Conservation (phyloP, 2,113 vertebrate species). For the Cyprinus carpio region DNA sequence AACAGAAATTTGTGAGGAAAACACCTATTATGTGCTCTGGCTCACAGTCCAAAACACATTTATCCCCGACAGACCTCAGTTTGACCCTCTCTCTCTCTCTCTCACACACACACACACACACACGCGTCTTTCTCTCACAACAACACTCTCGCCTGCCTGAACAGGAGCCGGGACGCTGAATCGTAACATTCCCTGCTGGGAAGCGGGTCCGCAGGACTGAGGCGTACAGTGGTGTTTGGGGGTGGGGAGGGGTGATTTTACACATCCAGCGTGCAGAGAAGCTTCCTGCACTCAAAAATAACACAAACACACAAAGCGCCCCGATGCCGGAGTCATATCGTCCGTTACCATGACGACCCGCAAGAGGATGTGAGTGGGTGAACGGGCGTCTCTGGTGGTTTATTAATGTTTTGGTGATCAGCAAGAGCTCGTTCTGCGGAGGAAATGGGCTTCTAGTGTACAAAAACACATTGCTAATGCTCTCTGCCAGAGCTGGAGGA, state of each 20-base stretch:
- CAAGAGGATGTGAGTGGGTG: slow-evolving; percentile 11
- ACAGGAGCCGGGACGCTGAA: slow-evolving; percentile 7
- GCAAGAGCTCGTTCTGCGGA: neutral
- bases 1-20: too few relatives aligned
- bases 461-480: slow-evolving; percentile 24
- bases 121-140: too few relatives aligned
- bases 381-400: neutral
- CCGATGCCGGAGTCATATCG: slow-evolving; percentile 7
- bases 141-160: neutral
- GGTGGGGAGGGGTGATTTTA: neutral
- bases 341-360: neutral
- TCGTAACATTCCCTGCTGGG: neutral
- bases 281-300: slow-evolving; percentile 10
- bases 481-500: neutral
- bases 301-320: neutral
- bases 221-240: too few relatives aligned
- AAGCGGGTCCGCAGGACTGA: neutral
- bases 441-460: slow-evolving; percentile 12
- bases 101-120: too few relatives aligned
- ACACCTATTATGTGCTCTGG: too few relatives aligned
- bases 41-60: too few relatives aligned
- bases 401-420: slow-evolving; percentile 39
- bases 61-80: too few relatives aligned
- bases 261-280: neutral
- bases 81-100: too few relatives aligned